A percentile compares a stretch with the other conserved stretches of the same genome.
Evolutionary conservation across 2,113 vertebrate genomes (phyloP).

Genomic region (Mohoua ochrocephala): DNA sequence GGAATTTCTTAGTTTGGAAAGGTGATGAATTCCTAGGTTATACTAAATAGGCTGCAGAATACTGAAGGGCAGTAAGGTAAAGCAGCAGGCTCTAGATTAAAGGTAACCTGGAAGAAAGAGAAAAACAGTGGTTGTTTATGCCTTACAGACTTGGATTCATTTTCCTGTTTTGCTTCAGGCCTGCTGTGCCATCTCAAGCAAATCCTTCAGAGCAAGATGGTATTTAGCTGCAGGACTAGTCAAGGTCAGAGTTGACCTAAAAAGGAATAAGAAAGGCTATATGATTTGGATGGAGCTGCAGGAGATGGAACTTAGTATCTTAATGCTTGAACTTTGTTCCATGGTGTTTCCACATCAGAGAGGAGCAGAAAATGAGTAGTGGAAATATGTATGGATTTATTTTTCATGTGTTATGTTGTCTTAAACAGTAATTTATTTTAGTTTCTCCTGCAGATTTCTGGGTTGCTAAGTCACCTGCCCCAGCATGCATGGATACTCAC

Average conservation of each 20-base stretch:
- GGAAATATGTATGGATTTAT: not conserved
- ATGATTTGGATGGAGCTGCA: not conserved
- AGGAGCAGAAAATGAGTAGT: not conserved
- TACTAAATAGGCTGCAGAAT: not conserved
- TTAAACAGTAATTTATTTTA: not conserved
- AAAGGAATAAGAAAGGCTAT: slow-evolving; percentile 25
- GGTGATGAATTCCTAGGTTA: not conserved
- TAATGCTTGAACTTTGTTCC: not conserved
- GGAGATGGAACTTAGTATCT: not conserved
- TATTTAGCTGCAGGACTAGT: slow-evolving; percentile 12
- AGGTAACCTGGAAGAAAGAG: not conserved
- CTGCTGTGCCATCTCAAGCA: slow-evolving; percentile 50
- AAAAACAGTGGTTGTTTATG: not conserved
- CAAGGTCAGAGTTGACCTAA: slow-evolving; percentile 37
- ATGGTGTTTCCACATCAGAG: not conserved
- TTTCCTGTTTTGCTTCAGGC: slow-evolving; percentile 8
- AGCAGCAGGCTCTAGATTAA: not conserved
- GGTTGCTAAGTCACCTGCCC: not conserved
- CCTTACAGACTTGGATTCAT: not conserved
- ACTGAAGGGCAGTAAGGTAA: not conserved
- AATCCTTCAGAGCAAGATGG: slow-evolving; percentile 19
- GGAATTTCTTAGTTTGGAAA: not conserved
- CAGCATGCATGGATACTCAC: not conserved
- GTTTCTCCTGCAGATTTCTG: not conserved
- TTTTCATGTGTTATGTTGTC: not conserved